These are phyloP conservation scores for Caenorhabditis doughertyi DNA, from an alignment of 2,888 invertebrate genomes.

Conservation along the genomic window DNA sequence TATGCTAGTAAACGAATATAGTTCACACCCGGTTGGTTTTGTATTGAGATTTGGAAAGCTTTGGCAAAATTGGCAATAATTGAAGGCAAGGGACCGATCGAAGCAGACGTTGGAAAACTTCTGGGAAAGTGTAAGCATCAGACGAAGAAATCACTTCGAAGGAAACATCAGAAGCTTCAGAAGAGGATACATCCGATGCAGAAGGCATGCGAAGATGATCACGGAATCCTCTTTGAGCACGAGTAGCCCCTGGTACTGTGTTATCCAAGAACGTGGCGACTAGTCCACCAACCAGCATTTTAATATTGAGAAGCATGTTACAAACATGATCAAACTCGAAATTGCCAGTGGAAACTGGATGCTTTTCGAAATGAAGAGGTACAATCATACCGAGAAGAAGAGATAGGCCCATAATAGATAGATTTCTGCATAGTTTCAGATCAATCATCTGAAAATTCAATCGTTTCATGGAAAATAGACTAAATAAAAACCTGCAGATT, in stretches of 20 bases:
- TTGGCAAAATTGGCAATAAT: constrained; percentile 54
- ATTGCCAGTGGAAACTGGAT: constrained; percentile 67
- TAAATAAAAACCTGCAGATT: constrained; percentile 71
- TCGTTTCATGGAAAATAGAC: background rate
- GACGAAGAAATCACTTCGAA: constrained; percentile 10
- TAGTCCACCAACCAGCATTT: constrained; percentile 84
- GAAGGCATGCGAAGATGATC: constrained; percentile 23
- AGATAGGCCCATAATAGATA: constrained; percentile 78
- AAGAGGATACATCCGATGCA: constrained; percentile 16
- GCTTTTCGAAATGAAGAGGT: constrained; percentile 72
- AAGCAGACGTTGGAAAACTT: constrained; percentile 41
- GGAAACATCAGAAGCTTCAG: constrained; percentile 4
- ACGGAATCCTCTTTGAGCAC: constrained; percentile 73
- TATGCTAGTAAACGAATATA: background rate
- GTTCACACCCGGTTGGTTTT: constrained; percentile 39
- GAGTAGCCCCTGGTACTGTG: constrained; percentile 75
- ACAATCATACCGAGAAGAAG: constrained; percentile 74
- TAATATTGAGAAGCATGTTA: constrained; percentile 78
- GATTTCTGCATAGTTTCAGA: constrained; percentile 69
- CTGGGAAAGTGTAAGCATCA: constrained; percentile 53
- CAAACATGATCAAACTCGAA: constrained; percentile 73
- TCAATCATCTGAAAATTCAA: constrained; percentile 61
- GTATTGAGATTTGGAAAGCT: constrained; percentile 28
- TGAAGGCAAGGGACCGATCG: constrained; percentile 45
- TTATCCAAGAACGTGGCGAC: constrained; percentile 84